Evolutionary conservation across 1,140 invertebrate species (phyloP), one percentile per base, ranked within the genome.

Genomic region (Lepidurus packardi): DNA sequence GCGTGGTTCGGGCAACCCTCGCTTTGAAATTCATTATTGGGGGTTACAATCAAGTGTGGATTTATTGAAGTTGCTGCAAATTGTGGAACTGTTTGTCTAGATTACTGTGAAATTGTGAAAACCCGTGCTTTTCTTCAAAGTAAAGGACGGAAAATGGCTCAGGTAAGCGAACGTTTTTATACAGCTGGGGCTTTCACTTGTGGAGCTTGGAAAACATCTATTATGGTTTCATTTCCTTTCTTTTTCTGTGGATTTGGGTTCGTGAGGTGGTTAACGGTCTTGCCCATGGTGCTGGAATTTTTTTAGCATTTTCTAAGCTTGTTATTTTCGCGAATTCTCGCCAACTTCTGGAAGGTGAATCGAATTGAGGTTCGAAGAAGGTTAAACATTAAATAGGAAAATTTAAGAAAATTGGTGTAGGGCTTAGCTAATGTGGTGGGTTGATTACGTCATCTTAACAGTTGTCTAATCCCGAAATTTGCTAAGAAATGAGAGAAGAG

Each of bases 141-240:
- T 7, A 65, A 7, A 65, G 53, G 16, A 65, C 53, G 5, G 21
- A 65, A 65, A 1, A 65, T 65, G 53, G 53, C 53, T 65, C 53
- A 65, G 53, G 53, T 65, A 65, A 65, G 53, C 21, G 53, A 65
- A 65, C 53, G 16, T 65, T 65, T 21, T 13, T 3, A 21, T 21
- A n/a, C 21, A n/a, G 53, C 21, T 65, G 53, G 53, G 21, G 53
- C n/a, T 65, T 65, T 65, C 53, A 65, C 53, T 65, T 65, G 53
- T 65, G 53, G 53, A 65, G 16, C 21, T 65, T 65, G 9, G 6
- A 9, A 65, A 13, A 21, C n/a, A n/a, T 1, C 8, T 7, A 65
- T 65, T 65, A 21, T 65, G 9, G 13, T n/a, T n/a, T 13, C n/a
- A 21, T 4, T 65, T 65, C 9, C 21, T 16, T 65, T 65, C 4